phyloP scores from a whole-genome alignment of 35 echinoderm and acorn worm species.

The Apostichopus californicus region DNA sequence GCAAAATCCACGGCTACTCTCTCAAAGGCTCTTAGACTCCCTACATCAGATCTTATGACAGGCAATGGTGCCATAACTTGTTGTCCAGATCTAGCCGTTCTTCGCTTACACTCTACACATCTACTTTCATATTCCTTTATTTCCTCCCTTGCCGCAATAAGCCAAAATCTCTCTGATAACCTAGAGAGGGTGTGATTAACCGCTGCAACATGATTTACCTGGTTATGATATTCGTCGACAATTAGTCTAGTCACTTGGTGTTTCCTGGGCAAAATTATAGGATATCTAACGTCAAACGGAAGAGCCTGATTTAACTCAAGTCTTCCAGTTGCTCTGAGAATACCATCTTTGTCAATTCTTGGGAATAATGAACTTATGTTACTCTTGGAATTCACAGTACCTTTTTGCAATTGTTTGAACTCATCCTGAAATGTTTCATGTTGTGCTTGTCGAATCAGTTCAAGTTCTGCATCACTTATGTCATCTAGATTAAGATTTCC shows the following conservation, averaged over 20 bases:
- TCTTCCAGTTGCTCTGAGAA: slow-evolving; percentile 45
- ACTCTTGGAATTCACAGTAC: neutral
- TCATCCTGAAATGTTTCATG: slow-evolving; percentile 29
- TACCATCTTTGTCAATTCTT: slow-evolving; percentile 34
- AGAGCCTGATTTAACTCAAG: slow-evolving; percentile 37
- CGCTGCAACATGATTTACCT: slow-evolving; percentile 49
- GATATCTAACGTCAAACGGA: slow-evolving; percentile 50
- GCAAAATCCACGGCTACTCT: slow-evolving; percentile 64
- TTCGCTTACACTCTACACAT: slow-evolving; percentile 42
- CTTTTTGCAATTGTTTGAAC: slow-evolving; percentile 32
- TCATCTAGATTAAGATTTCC: slow-evolving; percentile 16
- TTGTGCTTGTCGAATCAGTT: slow-evolving; percentile 44
- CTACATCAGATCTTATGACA: neutral
- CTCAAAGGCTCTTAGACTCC: slow-evolving; percentile 31
- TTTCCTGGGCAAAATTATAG: slow-evolving; percentile 52
- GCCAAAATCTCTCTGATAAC: slow-evolving; percentile 51
- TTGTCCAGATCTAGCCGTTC: slow-evolving; percentile 38
- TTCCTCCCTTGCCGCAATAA: slow-evolving; percentile 55
- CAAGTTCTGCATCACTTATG: slow-evolving; percentile 7
- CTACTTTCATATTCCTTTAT: slow-evolving; percentile 55
- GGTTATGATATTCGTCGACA: slow-evolving; percentile 56
- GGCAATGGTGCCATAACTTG: slow-evolving; percentile 54
- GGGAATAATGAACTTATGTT: slow-evolving; percentile 28
- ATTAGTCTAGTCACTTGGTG: slow-evolving; percentile 52
- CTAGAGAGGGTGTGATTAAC: slow-evolving; percentile 27